Conservation (phyloP, 2,797 vertebrate species). For the Hylomyscus alleni region DNA sequence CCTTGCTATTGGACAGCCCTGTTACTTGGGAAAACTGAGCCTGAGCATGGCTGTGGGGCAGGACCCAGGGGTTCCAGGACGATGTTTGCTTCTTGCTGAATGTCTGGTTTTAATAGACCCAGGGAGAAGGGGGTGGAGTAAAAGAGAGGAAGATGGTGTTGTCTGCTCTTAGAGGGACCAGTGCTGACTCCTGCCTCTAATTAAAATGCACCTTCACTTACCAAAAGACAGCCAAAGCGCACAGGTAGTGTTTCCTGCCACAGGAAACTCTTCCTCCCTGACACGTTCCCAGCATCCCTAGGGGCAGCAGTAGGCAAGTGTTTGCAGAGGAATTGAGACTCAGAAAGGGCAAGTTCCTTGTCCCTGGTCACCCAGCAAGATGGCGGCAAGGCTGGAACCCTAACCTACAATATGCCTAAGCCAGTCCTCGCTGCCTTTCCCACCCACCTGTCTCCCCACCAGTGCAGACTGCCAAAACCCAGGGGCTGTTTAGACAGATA, state of each 20-base stretch:
- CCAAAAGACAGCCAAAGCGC: background rate
- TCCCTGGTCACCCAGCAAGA: slow-evolving; percentile 21
- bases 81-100: background rate
- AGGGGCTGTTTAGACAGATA: background rate
- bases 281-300: background rate
- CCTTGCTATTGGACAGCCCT: background rate
- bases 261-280: background rate
- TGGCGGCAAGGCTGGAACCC: background rate
- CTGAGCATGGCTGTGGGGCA: background rate
- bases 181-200: background rate
- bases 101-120: background rate
- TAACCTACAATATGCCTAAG: background rate
- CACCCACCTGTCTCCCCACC: background rate
- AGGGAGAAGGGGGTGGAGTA: background rate
- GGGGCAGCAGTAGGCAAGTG: background rate
- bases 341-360: background rate
- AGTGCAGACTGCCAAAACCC: background rate
- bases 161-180: background rate
- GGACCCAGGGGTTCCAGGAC: background rate
- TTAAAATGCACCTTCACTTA: background rate
- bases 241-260: background rate
- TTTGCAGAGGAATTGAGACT: background rate
- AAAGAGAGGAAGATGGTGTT: background rate
- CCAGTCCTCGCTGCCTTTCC: background rate
- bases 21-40: background rate